Evolutionary conservation across 2,113 vertebrate species (phyloP).

Genomic region (Rhagologus leucostigma): DNA sequence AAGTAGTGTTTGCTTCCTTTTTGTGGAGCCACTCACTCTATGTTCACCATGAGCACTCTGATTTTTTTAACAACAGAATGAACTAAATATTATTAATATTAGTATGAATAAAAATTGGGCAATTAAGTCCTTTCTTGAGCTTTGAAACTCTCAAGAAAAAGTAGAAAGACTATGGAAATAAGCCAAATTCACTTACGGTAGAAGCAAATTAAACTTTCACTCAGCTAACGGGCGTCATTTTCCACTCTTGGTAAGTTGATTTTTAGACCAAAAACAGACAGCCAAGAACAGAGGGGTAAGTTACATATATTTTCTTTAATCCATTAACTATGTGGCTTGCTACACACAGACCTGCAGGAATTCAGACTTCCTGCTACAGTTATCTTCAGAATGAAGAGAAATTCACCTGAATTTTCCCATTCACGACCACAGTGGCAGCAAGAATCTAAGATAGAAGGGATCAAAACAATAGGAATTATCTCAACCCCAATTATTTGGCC

Average conservation of each 20-base stretch:
- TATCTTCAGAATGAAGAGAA: slow-evolving; percentile 69
- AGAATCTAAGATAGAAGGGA: slow-evolving; percentile 66
- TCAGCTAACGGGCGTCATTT: neutral
- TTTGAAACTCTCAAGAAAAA: neutral
- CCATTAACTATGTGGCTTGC: slow-evolving; percentile 46
- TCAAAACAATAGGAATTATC: slow-evolving; percentile 79
- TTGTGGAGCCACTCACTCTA: neutral
- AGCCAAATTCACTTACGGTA: neutral
- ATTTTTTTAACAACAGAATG: neutral
- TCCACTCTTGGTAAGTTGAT: neutral
- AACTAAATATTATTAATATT: neutral
- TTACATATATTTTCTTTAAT: slow-evolving; percentile 36
- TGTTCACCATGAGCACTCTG: neutral
- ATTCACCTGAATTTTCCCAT: slow-evolving; percentile 38
- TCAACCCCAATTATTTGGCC: slow-evolving; percentile 82
- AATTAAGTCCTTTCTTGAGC: neutral
- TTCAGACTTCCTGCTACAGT: slow-evolving; percentile 55
- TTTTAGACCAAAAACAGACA: neutral
- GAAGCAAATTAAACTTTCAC: neutral
- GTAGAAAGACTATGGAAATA: neutral
- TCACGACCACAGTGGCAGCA: slow-evolving; percentile 12
- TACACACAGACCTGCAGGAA: slow-evolving; percentile 63
- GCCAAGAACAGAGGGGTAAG: neutral
- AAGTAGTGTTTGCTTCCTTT: neutral
- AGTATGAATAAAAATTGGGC: neutral